Base-by-base conservation (phyloP, 2,797 vertebrate species). In the Rhinoraja longicauda region DNA sequence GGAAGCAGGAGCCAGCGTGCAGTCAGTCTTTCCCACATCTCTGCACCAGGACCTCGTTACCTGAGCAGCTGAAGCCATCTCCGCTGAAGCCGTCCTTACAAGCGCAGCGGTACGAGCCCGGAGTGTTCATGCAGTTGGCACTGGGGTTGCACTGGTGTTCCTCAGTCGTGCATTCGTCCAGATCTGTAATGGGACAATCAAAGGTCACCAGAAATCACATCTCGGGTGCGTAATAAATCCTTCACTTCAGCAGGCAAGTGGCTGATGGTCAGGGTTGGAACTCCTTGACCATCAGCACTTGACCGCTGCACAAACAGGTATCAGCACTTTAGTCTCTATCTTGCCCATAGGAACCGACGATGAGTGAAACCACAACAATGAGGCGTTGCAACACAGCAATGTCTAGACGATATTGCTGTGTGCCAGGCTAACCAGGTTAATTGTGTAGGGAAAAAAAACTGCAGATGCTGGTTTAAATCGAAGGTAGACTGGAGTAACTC, bases 1-100 rank as follows among this genome's bases (percentile, higher is more conserved):
- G 29, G 8, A 15, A 64, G 5, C 29, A 32, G 17, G 59, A n/a
- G 81, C 6, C 10, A 29, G 26, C 26, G 21, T 21, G 53, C 53
- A 62, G 4, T 1, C 29, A 57, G 24, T 17, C n/a, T 64, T 21
- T 15, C 9, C n/a, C 15, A 45, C 1, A 12, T 19, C 17, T 45
- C 15, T 39, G 53, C 93, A 53, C 8, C 70, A 9, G 59, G 8
- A 39, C 32, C 10, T n/a, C 57, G 93, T 93, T 94, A 98, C 98
- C 98, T 0, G 97, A 97, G 94, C 98, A 99, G 93, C 96, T 97
- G 94, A 98, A 98, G 59, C 98, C 98, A 0, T 99, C 97, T 0
- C 98, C 98, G 0, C 96, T 96, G 94, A 99, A 99, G 90, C 98
- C 98, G 0, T 97, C 97, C 82, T 94, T 97, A 95, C 98, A 99